Conservation (phyloP, 2,888 invertebrate species). For the Megamerina dolium region DNA sequence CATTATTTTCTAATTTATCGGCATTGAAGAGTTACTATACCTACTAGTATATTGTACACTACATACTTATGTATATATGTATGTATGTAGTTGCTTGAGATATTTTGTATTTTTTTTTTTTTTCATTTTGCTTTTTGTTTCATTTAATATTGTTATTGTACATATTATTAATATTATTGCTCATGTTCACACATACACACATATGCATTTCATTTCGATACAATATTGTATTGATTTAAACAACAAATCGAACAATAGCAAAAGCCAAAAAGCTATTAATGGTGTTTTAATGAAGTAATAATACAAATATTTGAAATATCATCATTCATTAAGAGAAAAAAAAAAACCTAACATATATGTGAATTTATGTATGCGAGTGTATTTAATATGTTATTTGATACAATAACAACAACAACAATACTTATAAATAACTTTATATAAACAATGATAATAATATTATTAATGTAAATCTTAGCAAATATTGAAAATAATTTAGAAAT, state of each 20-base stretch:
- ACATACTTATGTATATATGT: too few species aligned
- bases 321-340: neutral
- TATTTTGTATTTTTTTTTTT: neutral
- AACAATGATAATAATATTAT: neutral
- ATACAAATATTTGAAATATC: slow-evolving; percentile 1
- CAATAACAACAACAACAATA: neutral
- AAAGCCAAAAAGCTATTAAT: slow-evolving; percentile 7
- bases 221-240: slow-evolving; percentile 6
- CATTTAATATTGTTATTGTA: slow-evolving; percentile 1
- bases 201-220: too few species aligned
- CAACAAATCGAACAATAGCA: slow-evolving; percentile 5
- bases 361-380: neutral
- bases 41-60: too few species aligned
- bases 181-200: slow-evolving; percentile 2
- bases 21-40: slow-evolving; percentile 10
- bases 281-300: slow-evolving; percentile 12
- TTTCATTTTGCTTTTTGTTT: slow-evolving; percentile 1
- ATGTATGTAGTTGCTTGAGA: neutral
- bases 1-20: slow-evolving; percentile 13
- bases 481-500: too few species aligned
- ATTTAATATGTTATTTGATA: too few species aligned
- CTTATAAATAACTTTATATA: neutral
- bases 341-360: too few species aligned
- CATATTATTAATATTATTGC: slow-evolving; percentile 2
- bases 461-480: too few species aligned